phyloP scores from a whole-genome alignment of 2,113 vertebrate genomes.

The Ptilonorhynchus violaceus region DNA sequence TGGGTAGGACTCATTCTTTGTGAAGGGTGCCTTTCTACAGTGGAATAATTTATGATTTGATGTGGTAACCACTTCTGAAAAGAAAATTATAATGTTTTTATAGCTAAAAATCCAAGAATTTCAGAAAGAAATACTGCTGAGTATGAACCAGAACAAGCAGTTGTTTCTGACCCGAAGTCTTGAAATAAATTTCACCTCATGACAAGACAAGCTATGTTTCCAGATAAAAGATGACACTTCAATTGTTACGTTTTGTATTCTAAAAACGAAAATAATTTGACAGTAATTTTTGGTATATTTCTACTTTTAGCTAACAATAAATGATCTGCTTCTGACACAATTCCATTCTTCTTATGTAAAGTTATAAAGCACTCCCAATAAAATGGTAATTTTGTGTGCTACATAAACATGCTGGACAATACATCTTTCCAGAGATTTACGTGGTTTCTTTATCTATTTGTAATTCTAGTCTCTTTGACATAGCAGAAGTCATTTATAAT shows the following conservation, averaged over 20 bases:
- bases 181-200: rapidly evolving
- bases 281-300: neutral
- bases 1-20: neutral
- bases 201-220: neutral
- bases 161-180: neutral
- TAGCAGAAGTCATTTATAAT: neutral
- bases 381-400: neutral
- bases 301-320: neutral
- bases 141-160: neutral
- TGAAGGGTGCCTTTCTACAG: neutral
- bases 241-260: neutral
- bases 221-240: neutral
- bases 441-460: rapidly evolving
- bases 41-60: neutral
- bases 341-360: neutral
- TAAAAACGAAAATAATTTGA: neutral
- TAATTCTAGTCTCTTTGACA: neutral
- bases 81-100: neutral
- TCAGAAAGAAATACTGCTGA: neutral
- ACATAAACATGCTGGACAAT: neutral
- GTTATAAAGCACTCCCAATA: neutral
- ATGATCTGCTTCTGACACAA: rapidly evolving
- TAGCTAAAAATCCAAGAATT: neutral
- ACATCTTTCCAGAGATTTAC: neutral
- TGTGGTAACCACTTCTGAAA: neutral